Evolutionary conservation across 2,113 vertebrate genomes (phyloP).

Genomic region (Amia ocellicauda): DNA sequence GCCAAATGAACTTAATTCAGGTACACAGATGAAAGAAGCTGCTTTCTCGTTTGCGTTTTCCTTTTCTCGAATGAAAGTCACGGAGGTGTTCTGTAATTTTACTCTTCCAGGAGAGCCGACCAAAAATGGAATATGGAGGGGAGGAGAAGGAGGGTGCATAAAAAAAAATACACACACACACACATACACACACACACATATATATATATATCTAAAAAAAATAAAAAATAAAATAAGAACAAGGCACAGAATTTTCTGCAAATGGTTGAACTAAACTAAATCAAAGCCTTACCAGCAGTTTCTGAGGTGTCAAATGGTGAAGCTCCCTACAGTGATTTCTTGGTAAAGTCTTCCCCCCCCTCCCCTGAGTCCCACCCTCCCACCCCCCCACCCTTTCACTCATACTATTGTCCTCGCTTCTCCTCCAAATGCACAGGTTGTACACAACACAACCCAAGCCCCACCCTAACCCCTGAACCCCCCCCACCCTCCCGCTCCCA

Average conservation of each 20-base stretch:
- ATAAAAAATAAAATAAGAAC: constrained; percentile 76
- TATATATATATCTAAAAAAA: constrained; percentile 43
- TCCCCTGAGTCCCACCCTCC: constrained; percentile 70
- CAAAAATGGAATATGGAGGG: constrained; percentile 41
- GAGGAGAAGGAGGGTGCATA: constrained; percentile 61
- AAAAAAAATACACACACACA: constrained; percentile 39
- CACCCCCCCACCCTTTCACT: constrained; percentile 56
- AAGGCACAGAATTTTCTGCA: constrained; percentile 98
- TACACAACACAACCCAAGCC: constrained; percentile 26
- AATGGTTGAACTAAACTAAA: constrained; percentile 90
- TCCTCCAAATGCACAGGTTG: constrained; percentile 28
- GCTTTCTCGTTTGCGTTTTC: no score
- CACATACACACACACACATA: constrained; percentile 49
- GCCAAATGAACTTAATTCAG: no score
- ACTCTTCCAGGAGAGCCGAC: constrained; percentile 48
- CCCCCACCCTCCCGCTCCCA: constrained; percentile 27
- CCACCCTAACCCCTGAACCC: constrained; percentile 42
- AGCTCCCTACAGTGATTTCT: constrained; percentile 80
- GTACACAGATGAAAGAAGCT: no score
- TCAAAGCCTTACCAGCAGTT: constrained; percentile 71
- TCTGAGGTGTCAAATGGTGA: constrained; percentile 85
- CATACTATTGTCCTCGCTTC: constrained; percentile 28
- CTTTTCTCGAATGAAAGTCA: constrained; percentile 38
- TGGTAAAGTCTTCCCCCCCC: constrained; percentile 61
- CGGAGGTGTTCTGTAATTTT: constrained; percentile 42